Evolutionary conservation across 1,140 invertebrate genomes (phyloP), one percentile per base, ranked within the genome.

Genomic region (Vollenhovia emeryi): DNA sequence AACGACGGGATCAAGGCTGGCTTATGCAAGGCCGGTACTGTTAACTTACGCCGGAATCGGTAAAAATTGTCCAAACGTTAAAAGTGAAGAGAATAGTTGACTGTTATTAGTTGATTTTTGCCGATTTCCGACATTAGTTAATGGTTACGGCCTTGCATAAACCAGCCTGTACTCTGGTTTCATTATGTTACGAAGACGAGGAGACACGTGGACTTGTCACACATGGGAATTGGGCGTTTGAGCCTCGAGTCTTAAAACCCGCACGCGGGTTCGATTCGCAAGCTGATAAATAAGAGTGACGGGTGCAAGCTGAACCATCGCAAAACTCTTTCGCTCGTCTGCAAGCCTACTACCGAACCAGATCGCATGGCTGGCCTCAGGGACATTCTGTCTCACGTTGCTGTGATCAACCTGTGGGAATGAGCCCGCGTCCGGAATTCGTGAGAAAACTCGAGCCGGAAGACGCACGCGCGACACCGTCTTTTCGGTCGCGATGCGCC

Each of bases 331-430:
- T 87, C 59, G 50, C 55, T 66, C 15, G 60, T 76, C 86, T 91
- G 85, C 68, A 79, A 84, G 85, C 88, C 88, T 91, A 88, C 83
- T 91, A 91, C 88, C 79, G 85, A 91, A 88, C 57, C 86, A 85
- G 88, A 88, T 88, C 84, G 79, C 45, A 84, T 85, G 43, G 85
- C 66, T 88, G 85, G 73, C 85, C 88, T 59, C 60, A 59, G 85
- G 76, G 78, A 91, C 78, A 62, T 62, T 84, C 66, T 90, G 86
- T 90, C 85, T 87, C 86, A 91, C 90, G 92, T 87, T 93, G 85
- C 45, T 76, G 59, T 5, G 48, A 71, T n/a, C 30, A 60, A 59
- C 75, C 87, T 87, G 87, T 89, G 86, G 87, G 86, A 89, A 89
- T 71, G 43, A 78, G 33, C 57, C 21, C n/a, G 40, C 7, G 84